Conservation (phyloP, 23 tunicate genomes). For the Pegea sp. region DNA sequence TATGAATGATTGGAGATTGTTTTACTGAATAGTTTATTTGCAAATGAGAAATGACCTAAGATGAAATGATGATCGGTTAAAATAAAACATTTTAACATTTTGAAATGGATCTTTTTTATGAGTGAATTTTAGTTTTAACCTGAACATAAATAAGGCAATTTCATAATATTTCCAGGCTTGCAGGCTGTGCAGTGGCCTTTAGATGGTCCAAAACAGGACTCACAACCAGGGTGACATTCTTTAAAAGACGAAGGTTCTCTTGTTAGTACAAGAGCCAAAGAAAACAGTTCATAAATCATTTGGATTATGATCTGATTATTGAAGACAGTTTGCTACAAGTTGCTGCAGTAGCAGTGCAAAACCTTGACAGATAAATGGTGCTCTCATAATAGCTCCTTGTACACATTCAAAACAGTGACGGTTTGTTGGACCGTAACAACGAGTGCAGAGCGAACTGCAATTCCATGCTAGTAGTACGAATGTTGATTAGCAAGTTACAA, state of each 20-base stretch:
- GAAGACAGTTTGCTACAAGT: neutral
- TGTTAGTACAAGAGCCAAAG: neutral
- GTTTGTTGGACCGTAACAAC: constrained; percentile 65
- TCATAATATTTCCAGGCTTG: constrained; percentile 64
- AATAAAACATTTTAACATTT: too few species aligned
- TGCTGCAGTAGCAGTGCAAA: neutral
- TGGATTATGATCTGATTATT: neutral
- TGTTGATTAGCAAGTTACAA: neutral
- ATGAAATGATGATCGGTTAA: too few species aligned
- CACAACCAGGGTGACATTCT: constrained; percentile 44
- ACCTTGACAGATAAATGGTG: constrained; percentile 88
- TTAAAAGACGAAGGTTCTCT: constrained; percentile 1
- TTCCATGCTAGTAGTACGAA: constrained; percentile 44
- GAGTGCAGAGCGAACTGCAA: constrained; percentile 59
- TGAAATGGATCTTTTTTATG: too few species aligned
- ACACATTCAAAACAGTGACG: constrained; percentile 53
- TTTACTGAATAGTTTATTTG: too few species aligned
- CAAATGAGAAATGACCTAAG: too few species aligned
- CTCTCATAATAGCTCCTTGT: constrained; percentile 63
- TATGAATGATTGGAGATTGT: too few species aligned
- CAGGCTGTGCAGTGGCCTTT: constrained; percentile 36
- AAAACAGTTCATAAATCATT: neutral
- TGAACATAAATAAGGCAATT: constrained; percentile 64
- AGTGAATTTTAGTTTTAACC: constrained; percentile 41
- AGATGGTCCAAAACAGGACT: constrained; percentile 52